Conservation (phyloP, 2,888 invertebrate genomes). For the Napeogenes sylphis region DNA sequence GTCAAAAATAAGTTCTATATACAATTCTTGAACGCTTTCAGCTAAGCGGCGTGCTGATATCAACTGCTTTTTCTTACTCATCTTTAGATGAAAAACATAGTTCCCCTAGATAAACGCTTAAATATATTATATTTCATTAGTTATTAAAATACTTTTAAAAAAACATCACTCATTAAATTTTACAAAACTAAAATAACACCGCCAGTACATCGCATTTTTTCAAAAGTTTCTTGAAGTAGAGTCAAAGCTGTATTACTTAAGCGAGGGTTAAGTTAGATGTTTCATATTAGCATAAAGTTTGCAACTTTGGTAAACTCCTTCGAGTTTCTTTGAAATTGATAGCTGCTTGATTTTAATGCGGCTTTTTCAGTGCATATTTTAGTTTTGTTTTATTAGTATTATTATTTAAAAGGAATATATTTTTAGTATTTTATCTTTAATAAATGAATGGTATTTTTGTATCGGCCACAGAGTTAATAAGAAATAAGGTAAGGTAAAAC, state of each 20-base stretch:
- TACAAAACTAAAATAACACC: slow-evolving; percentile 36
- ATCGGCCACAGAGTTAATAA: no score
- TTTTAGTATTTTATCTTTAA: neutral
- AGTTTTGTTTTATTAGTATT: slow-evolving; percentile 34
- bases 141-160: no score
- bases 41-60: no score
- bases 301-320: slow-evolving; percentile 53
- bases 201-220: slow-evolving; percentile 44
- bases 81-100: no score
- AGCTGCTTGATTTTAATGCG: slow-evolving; percentile 55
- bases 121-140: no score
- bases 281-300: slow-evolving; percentile 70
- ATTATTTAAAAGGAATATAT: neutral
- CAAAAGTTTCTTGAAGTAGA: slow-evolving; percentile 43
- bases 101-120: no score
- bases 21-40: no score
- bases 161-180: slow-evolving; percentile 18
- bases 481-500: no score
- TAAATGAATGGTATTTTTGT: no score
- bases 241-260: slow-evolving; percentile 66
- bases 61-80: no score
- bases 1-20: no score
- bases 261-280: slow-evolving; percentile 60
- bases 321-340: slow-evolving; percentile 66
- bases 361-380: slow-evolving; percentile 53